These are phyloP conservation scores for Sarcophaga subvicina DNA, from an alignment of 2,888 invertebrate species.

Conservation along the genomic window DNA sequence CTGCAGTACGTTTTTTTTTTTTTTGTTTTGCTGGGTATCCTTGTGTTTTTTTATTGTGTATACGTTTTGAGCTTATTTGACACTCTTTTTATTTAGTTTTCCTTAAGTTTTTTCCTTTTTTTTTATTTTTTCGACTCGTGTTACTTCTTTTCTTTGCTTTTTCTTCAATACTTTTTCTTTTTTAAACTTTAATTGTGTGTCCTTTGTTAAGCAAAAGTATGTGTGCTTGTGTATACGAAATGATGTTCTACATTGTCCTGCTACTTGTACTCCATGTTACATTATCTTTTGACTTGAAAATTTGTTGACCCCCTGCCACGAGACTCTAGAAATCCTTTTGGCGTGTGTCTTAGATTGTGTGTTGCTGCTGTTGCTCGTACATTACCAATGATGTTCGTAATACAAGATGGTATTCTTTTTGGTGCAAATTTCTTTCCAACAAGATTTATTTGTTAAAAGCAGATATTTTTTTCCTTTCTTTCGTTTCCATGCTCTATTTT, in stretches of 20 bases:
- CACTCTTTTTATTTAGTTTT: slow-evolving; percentile 38
- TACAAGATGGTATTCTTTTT: slow-evolving; percentile 19
- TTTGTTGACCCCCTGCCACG: slow-evolving; percentile 14
- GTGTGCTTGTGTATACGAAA: background rate
- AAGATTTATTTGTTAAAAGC: slow-evolving; percentile 36
- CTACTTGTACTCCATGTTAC: background rate
- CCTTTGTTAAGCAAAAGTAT: slow-evolving; percentile 7
- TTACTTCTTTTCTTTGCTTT: slow-evolving; percentile 9
- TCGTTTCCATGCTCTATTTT: background rate
- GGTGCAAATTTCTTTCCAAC: background rate
- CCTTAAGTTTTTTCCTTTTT: background rate
- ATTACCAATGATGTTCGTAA: slow-evolving; percentile 37
- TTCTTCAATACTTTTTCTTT: background rate
- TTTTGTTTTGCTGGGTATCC: background rate
- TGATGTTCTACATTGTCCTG: slow-evolving; percentile 34
- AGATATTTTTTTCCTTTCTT: slow-evolving; percentile 6
- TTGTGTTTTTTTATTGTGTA: slow-evolving; percentile 14
- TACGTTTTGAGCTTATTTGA: slow-evolving; percentile 37
- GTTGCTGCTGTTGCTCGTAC: background rate
- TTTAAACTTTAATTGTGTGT: slow-evolving; percentile 1
- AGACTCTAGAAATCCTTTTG: background rate
- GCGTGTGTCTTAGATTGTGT: slow-evolving; percentile 12
- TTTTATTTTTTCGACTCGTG: background rate
- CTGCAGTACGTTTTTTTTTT: slow-evolving; percentile 38
- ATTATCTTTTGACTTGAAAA: slow-evolving; percentile 42